Conservation (phyloP, 2,113 vertebrate genomes). For the Carlito syrichta region DNA sequence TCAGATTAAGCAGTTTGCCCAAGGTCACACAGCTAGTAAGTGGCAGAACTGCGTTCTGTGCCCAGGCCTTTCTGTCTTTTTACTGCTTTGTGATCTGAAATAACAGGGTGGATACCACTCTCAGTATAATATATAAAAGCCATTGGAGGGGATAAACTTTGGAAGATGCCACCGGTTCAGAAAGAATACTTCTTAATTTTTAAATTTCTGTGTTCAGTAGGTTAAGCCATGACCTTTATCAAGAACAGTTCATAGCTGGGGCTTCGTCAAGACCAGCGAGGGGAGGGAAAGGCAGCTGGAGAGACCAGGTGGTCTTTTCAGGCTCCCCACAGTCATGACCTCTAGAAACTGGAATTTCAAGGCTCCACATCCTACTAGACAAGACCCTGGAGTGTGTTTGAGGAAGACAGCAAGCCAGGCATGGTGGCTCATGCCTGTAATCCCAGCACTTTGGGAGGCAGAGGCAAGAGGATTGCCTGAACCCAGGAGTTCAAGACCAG, state of each 20-base stretch:
- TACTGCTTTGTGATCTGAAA: neutral
- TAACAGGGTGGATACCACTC: neutral
- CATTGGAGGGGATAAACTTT: neutral
- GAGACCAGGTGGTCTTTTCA: neutral
- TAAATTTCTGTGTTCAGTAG: neutral
- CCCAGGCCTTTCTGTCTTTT: neutral
- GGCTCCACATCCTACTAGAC: neutral
- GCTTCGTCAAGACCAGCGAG: neutral
- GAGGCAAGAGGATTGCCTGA: no score
- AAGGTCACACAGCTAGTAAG: neutral
- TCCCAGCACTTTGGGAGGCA: no score
- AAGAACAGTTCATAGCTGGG: neutral
- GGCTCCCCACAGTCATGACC: neutral
- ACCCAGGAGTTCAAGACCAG: no score
- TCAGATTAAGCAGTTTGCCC: neutral
- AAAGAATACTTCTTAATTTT: conserved; percentile 14
- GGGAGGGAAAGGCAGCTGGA: neutral
- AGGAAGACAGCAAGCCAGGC: neutral
- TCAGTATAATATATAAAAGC: neutral
- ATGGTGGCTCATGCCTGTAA: no score
- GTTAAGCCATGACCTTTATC: neutral
- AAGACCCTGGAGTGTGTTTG: neutral
- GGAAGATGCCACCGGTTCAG: neutral
- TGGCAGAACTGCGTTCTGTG: neutral
- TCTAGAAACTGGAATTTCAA: neutral